Base-by-base conservation (phyloP, 2,797 vertebrate species). In the Anableps anableps region DNA sequence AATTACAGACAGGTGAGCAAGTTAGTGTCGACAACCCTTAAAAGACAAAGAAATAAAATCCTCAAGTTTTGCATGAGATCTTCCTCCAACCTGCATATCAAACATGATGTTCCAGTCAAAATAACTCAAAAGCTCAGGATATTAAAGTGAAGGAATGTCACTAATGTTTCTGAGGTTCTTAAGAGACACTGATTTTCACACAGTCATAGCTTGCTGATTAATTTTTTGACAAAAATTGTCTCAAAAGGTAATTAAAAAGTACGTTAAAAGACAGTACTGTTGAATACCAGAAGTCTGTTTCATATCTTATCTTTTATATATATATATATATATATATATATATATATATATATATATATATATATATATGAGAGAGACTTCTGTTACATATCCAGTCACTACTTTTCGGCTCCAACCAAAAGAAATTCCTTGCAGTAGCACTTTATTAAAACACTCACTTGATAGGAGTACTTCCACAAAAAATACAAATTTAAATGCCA, bases 31-130 rank as follows among this genome's bases (percentile, higher is more conserved):
- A 34, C 19, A 48, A 36, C 29, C 6, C 29, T 60, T 60, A 1
- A 23, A 60, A 74, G 47, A 71, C 19, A 79, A 79, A 8, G 43
- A 47, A 51, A 21, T 79, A 50, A 55, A 64, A 76, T 51, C 68
- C 43, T 26, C 34, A 71, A 29, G 76, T 34, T 55, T 43, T 38
- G 55, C 68, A 51, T 48, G 29, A 76, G 47, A 36, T 68, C 0
- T 50, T 53, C 34, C 45, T 72, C 48, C 47, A 72, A 64, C 64
- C 38, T 48, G 16, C 48, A 47, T 16, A 9, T 17, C 73, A 43
- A 73, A 34, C 41, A 38, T 51, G 45, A 75, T 73, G 36, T 23
- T 29, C 71, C 21, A 72, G n/a, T 60, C 38, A 31, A 51, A 50
- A 72, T 29, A 5, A 75, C 0, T 0, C 14, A 47, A 71, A 71